phyloP scores from a whole-genome alignment of 1,140 invertebrate species.

The Drosophila dunni region DNA sequence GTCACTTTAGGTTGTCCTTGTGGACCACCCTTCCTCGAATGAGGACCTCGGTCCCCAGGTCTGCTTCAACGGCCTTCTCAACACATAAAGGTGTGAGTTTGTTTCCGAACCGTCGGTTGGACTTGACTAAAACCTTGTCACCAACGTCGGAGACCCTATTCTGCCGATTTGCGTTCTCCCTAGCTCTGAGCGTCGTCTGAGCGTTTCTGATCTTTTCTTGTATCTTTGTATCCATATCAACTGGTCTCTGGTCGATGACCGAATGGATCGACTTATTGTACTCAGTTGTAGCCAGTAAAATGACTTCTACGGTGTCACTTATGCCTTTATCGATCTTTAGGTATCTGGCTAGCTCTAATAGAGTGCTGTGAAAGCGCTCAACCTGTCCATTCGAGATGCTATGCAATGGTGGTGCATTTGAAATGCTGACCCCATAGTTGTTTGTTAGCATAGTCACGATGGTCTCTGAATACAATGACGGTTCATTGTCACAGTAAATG shows the following conservation, averaged over 20 bases:
- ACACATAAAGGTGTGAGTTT: no score
- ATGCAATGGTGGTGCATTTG: neutral
- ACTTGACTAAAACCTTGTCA: slow-evolving; percentile 16
- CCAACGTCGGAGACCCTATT: slow-evolving; percentile 22
- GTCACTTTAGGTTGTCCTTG: no score
- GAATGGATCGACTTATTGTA: neutral
- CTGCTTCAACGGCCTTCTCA: no score
- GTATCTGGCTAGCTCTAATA: no score
- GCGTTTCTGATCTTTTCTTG: no score
- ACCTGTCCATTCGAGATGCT: no score
- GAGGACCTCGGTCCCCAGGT: neutral
- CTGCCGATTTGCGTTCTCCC: slow-evolving; percentile 28
- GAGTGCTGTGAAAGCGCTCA: no score
- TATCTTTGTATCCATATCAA: neutral
- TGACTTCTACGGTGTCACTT: neutral
- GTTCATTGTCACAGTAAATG: no score
- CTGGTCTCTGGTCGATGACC: neutral
- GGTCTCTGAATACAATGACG: no score
- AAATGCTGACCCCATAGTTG: neutral
- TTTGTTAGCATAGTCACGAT: neutral
- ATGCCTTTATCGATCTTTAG: no score
- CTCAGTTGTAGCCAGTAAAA: slow-evolving; percentile 1
- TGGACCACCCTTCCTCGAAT: slow-evolving; percentile 7
- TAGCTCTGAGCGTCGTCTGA: no score
- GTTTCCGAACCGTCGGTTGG: no score